These are phyloP conservation scores for Rhynchotus rufescens DNA, from an alignment of 2,797 vertebrate genomes.

Conservation along the genomic window DNA sequence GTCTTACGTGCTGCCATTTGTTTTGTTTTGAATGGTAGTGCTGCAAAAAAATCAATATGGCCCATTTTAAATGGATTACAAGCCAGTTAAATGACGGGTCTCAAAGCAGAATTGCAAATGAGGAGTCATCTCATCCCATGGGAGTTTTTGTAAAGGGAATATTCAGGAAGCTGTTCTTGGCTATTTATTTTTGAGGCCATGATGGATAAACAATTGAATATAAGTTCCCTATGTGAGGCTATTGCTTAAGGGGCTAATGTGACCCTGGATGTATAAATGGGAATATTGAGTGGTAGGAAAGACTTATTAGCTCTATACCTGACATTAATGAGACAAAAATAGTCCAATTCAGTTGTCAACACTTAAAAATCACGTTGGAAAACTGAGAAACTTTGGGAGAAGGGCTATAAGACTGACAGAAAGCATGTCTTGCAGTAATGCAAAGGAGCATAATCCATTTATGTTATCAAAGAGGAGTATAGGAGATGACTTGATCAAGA, in stretches of 20 bases:
- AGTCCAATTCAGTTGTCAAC: slow-evolving; percentile 3
- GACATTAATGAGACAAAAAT: neutral
- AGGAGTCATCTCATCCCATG: slow-evolving; percentile 32
- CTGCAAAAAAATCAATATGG: slow-evolving; percentile 43
- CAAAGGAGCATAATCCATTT: neutral
- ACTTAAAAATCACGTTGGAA: neutral
- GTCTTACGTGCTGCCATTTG: neutral
- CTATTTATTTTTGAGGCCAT: slow-evolving; percentile 30
- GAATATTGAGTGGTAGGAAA: neutral
- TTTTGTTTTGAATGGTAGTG: neutral
- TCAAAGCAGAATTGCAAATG: slow-evolving; percentile 35
- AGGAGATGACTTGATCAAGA: neutral
- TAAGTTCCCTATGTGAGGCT: neutral
- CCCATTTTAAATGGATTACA: slow-evolving; percentile 39
- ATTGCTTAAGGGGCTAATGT: neutral
- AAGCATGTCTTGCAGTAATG: neutral
- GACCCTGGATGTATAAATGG: slow-evolving; percentile 25
- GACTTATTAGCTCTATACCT: neutral
- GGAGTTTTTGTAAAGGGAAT: slow-evolving; percentile 23
- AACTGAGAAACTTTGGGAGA: neutral
- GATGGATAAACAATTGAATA: slow-evolving; percentile 9
- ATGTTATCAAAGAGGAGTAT: neutral
- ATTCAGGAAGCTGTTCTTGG: slow-evolving; percentile 25
- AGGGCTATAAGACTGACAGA: neutral
- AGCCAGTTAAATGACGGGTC: slow-evolving; percentile 39